Evolutionary conservation across 2,797 vertebrate species (phyloP), one percentile per base, ranked within the genome.

Genomic region (Sebastes glaucus): DNA sequence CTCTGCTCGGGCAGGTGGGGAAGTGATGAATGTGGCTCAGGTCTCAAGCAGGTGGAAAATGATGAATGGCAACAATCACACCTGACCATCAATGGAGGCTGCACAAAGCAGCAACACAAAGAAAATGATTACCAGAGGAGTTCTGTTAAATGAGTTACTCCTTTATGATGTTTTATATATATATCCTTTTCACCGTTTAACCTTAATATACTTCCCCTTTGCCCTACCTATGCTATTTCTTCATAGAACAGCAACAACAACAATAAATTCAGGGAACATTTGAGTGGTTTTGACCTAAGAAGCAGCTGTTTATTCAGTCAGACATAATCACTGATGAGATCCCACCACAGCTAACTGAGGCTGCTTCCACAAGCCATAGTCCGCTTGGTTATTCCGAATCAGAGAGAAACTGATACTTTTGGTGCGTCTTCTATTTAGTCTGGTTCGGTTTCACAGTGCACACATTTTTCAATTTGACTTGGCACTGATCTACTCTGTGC

Each of bases 61-160:
- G 93, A 94, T 94, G 92, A 93, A 94, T 94, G 90, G 81, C 84
- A 87, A 88, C 90, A 92, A 93, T 93, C 89, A 89, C 23, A 62
- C 46, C 69, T 88, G 91, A 88, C 90, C 90, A 87, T 92, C 88
- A 89, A 85, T 71, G 64, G 87, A 71, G 65, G 86, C 80, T 57
- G 79, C 82, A 82, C 68, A 74, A 88, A 84, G 83, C 78, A 25
- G 78, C 73, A 74, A 64, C 88, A 87, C 86, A 91, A 87, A 89
- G 83, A 80, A 86, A 85, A 80, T 83, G 61, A 88, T 94, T 89
- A 89, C 82, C 74, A 38, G 9, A 76, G 82, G 80, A 86, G 49
- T 78, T 60, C 27, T 59, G 46, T 77, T 74, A 85, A 89, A 88
- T 53, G 74, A 81, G 68, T 68, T 61, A 64, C 71, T 75, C 33